Percentiles rank a stretch among this genome's conserved stretches.
phyloP scores from a whole-genome alignment of 2,888 invertebrate species.

The Plusia festucae region DNA sequence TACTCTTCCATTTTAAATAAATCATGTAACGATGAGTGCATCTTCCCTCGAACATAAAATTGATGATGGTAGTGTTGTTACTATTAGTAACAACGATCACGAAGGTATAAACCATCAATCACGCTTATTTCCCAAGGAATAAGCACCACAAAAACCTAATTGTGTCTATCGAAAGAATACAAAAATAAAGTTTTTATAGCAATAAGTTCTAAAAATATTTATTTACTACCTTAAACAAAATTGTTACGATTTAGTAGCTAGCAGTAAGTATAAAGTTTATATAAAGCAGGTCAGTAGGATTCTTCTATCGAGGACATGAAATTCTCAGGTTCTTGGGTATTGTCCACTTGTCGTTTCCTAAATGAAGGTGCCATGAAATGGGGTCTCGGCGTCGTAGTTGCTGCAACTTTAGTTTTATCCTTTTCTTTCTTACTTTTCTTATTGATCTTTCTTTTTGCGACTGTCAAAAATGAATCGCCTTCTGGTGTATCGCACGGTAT shows the following conservation, averaged over 20 bases:
- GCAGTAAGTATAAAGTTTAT: not conserved
- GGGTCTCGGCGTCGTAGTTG: conserved; percentile 40
- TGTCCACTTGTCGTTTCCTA: conserved; percentile 71
- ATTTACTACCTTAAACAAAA: conserved; percentile 16
- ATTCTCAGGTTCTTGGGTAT: conserved; percentile 71
- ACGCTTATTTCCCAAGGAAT: too few relatives aligned
- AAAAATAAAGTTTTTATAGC: not conserved
- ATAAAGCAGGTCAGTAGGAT: conserved; percentile 48
- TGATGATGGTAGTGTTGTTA: too few relatives aligned
- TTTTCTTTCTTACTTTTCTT: conserved; percentile 69
- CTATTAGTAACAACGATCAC: too few relatives aligned
- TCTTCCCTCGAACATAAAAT: too few relatives aligned
- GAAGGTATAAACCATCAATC: too few relatives aligned
- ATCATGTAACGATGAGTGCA: too few relatives aligned
- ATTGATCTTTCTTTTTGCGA: conserved; percentile 62
- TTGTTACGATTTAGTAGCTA: not conserved
- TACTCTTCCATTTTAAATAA: not conserved
- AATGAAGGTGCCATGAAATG: conserved; percentile 52
- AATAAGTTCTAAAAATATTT: conserved; percentile 11
- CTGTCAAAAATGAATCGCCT: conserved; percentile 64
- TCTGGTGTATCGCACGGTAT: conserved; percentile 72
- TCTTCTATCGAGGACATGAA: conserved; percentile 78
- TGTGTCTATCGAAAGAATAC: not conserved
- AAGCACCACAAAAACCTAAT: not conserved
- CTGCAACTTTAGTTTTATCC: conserved; percentile 35